Percentiles rank a stretch among this genome's conserved stretches.
phyloP scores from a whole-genome alignment of 2,113 vertebrate genomes.

The Microcebus tavaratra region DNA sequence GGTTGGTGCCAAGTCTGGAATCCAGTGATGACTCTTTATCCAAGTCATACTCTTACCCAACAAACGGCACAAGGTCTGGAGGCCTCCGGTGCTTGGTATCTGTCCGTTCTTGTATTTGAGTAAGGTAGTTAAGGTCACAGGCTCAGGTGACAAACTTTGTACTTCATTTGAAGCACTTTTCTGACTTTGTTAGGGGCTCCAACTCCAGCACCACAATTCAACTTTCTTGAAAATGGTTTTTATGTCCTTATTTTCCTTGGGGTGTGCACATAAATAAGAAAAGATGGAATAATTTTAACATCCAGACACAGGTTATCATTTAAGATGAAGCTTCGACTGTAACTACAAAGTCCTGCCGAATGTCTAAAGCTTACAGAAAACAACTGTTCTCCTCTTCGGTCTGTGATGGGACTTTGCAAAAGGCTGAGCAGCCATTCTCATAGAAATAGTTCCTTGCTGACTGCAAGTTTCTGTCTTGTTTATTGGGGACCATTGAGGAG shows the following conservation, averaged over 20 bases:
- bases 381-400: neutral
- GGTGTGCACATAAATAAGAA: neutral
- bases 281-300: neutral
- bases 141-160: neutral
- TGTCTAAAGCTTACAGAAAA: neutral
- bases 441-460: neutral
- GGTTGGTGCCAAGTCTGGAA: constrained; percentile 27
- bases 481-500: neutral
- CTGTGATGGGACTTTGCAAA: neutral
- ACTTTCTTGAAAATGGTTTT: neutral
- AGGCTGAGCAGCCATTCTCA: neutral
- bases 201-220: neutral
- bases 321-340: neutral
- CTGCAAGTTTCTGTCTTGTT: neutral
- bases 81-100: neutral
- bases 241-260: neutral
- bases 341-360: neutral
- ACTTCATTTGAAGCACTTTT: neutral
- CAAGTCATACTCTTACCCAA: neutral
- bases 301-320: neutral
- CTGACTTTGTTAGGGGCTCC: neutral
- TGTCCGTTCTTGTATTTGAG: neutral
- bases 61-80: neutral
- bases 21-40: neutral
- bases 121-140: neutral